Conservation (phyloP, 2,888 invertebrate species). For the Nomada lathburiana region DNA sequence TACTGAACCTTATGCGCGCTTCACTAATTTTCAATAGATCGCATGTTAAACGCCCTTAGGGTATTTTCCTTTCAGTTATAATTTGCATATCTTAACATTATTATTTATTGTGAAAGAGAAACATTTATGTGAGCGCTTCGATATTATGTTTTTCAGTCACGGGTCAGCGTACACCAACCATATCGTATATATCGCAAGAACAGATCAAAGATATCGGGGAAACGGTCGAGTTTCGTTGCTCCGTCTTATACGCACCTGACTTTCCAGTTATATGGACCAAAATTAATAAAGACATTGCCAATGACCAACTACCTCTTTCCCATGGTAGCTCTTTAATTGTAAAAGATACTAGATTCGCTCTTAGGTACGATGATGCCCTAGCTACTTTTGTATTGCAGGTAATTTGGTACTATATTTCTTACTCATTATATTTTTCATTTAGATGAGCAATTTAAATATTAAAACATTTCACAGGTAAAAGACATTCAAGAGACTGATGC, state of each 20-base stretch:
- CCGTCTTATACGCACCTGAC: slow-evolving; percentile 94
- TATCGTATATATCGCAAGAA: slow-evolving; percentile 95
- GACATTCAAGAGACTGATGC: slow-evolving; percentile 97
- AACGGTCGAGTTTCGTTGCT: slow-evolving; percentile 94
- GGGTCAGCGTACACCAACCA: slow-evolving; percentile 93
- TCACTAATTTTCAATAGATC: neutral
- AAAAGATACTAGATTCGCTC: slow-evolving; percentile 93
- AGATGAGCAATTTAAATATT: neutral
- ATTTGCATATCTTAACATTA: neutral
- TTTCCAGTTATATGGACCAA: slow-evolving; percentile 95
- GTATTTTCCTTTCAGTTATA: neutral
- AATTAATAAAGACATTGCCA: slow-evolving; percentile 86
- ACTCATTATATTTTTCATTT: neutral
- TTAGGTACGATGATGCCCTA: slow-evolving; percentile 91
- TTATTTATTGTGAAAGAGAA: neutral
- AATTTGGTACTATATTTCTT: slow-evolving; percentile 34
- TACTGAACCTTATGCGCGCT: neutral
- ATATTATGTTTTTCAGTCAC: slow-evolving; percentile 75
- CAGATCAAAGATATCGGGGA: slow-evolving; percentile 97
- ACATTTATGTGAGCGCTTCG: neutral
- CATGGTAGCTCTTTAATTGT: slow-evolving; percentile 93
- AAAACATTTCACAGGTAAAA: slow-evolving; percentile 87
- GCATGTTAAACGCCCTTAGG: neutral
- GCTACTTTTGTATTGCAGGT: slow-evolving; percentile 93
- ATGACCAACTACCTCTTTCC: slow-evolving; percentile 92